Percentiles rank a stretch among this genome's conserved stretches.
phyloP scores from a whole-genome alignment of 2,888 invertebrate species.

The Galeruca laticollis region DNA sequence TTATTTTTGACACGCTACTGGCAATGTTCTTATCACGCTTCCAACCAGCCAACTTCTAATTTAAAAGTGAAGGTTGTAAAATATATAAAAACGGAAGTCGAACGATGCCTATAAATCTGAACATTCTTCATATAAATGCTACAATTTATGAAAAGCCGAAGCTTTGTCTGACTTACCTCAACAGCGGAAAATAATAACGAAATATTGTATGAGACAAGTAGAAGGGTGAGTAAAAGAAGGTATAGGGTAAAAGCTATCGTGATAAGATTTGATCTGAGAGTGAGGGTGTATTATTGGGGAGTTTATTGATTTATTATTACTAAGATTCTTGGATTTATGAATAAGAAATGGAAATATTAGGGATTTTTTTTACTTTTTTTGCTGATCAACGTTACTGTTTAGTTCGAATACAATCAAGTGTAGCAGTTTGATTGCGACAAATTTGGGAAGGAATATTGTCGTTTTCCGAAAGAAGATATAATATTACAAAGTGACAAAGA shows the following conservation, averaged over 20 bases:
- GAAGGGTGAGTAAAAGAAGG: conserved; percentile 15
- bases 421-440: no score
- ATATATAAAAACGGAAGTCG: background rate
- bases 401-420: no score
- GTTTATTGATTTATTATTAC: no score
- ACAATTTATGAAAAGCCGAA: conserved; percentile 20
- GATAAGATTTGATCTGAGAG: background rate
- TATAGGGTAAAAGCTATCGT: background rate
- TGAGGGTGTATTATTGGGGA: no score
- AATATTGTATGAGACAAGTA: conserved; percentile 13
- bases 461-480: no score
- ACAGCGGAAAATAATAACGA: conserved; percentile 17
- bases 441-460: no score
- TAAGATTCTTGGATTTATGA: no score
- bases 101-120: conserved; percentile 13
- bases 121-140: conserved; percentile 23
- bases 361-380: no score
- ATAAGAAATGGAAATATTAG: no score
- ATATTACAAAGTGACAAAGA: no score
- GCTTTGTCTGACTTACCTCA: background rate
- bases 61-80: conserved; percentile 6
- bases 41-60: background rate
- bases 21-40: background rate
- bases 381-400: no score
- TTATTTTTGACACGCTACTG: no score